phyloP scores from a whole-genome alignment of 2,797 vertebrate species.

The Coracias cyanogaster region DNA sequence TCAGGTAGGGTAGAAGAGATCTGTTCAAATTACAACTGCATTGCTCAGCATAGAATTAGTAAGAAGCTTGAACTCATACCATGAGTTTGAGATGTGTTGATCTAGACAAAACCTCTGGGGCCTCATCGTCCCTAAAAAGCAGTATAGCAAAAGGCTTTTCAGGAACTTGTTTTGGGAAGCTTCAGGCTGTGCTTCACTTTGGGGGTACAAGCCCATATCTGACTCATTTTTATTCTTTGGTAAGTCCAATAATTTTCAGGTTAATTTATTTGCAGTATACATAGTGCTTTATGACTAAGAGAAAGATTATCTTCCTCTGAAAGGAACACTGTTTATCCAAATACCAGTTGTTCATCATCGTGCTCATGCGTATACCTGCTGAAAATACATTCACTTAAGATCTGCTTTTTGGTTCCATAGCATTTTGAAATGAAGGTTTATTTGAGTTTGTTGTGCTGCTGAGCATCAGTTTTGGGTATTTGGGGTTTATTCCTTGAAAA shows the following conservation, averaged over 20 bases:
- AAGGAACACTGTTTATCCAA: neutral
- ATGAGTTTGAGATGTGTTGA: neutral
- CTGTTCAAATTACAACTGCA: neutral
- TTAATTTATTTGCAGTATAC: neutral
- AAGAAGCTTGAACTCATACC: neutral
- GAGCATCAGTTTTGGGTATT: neutral
- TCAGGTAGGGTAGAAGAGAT: neutral
- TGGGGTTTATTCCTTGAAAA: neutral
- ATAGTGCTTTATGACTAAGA: neutral
- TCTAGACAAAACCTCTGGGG: neutral
- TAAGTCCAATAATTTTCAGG: fast-evolving
- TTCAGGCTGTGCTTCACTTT: neutral
- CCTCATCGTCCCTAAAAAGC: neutral
- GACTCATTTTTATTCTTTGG: neutral
- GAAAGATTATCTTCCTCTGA: neutral
- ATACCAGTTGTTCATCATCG: neutral
- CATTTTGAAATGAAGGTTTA: neutral
- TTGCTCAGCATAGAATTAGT: neutral
- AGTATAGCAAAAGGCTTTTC: neutral
- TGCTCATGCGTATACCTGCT: neutral
- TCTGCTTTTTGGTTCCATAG: neutral
- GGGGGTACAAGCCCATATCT: neutral
- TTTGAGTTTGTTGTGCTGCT: neutral
- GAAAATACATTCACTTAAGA: neutral
- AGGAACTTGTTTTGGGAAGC: neutral